Evolutionary conservation across 2,888 invertebrate genomes (phyloP).

Genomic region (Acronicta alni): DNA sequence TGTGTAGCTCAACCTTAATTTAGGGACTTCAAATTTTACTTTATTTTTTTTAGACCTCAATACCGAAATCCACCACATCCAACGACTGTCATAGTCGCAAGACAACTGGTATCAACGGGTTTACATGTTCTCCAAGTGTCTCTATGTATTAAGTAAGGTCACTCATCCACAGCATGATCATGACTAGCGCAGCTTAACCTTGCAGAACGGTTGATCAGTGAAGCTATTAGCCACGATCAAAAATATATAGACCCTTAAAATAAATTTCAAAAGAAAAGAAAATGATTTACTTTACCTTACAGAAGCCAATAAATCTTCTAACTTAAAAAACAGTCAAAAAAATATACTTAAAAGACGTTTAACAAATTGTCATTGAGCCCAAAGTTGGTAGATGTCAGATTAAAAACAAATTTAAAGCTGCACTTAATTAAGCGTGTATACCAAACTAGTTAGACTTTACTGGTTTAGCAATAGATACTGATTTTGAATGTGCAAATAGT

Average conservation of each 20-base stretch:
- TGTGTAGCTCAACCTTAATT: no score
- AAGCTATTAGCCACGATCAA: no score
- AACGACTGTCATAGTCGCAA: no score
- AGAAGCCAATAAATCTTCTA: slow-evolving; percentile 48
- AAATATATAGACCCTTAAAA: background rate
- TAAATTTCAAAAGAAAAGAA: slow-evolving; percentile 16
- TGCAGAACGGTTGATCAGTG: no score
- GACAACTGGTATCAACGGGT: no score
- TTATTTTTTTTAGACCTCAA: no score
- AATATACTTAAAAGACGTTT: slow-evolving; percentile 50
- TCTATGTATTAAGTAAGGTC: no score
- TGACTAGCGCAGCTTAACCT: no score
- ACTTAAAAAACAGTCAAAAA: slow-evolving; percentile 52
- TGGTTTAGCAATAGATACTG: background rate
- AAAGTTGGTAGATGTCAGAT: slow-evolving; percentile 59
- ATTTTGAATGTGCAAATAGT: slow-evolving; percentile 16
- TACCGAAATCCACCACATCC: no score
- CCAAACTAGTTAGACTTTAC: slow-evolving; percentile 18
- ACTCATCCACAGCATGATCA: no score
- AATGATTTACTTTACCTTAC: slow-evolving; percentile 26
- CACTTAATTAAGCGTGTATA: slow-evolving; percentile 9
- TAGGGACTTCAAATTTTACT: no score
- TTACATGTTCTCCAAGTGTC: no score
- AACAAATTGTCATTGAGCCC: slow-evolving; percentile 58
- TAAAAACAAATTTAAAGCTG: slow-evolving; percentile 28